Percentiles rank a stretch among this genome's conserved stretches.
Evolutionary conservation across 2,888 invertebrate species (phyloP).

Genomic region (Polydrusus tereticollis): DNA sequence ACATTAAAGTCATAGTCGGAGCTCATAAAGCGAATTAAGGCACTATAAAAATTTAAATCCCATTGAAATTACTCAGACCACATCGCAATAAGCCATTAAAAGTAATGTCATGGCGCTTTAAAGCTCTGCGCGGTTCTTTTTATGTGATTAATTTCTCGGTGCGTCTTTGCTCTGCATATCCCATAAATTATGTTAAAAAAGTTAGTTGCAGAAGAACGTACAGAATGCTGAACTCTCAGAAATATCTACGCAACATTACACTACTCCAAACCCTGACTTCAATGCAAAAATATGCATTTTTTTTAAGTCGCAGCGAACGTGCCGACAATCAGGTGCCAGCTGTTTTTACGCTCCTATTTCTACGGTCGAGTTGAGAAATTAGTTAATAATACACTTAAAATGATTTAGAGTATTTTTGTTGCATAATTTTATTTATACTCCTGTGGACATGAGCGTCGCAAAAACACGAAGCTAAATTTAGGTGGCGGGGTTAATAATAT

Average conservation of each 20-base stretch:
- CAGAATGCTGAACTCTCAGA: too few species aligned
- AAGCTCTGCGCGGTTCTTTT: not conserved
- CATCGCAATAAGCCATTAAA: not conserved
- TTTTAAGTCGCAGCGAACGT: slow-evolving; percentile 23
- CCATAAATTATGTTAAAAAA: too few species aligned
- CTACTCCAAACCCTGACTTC: too few species aligned
- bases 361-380: slow-evolving; percentile 20
- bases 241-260: too few species aligned
- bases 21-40: not conserved
- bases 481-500: too few species aligned
- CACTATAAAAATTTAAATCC: not conserved
- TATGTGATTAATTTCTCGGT: not conserved
- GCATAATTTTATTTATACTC: slow-evolving; percentile 12
- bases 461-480: not conserved
- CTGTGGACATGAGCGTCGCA: not conserved
- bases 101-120: not conserved
- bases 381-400: slow-evolving; percentile 3
- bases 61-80: not conserved
- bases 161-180: not conserved
- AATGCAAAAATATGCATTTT: slow-evolving; percentile 1
- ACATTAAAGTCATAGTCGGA: too few species aligned
- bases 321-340: slow-evolving; percentile 24
- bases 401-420: slow-evolving; percentile 11
- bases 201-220: too few species aligned
- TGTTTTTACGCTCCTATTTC: slow-evolving; percentile 13